Evolutionary conservation across 2,113 vertebrate genomes (phyloP), one percentile per base, ranked within the genome.

Genomic region (Semicossyphus pulcher): DNA sequence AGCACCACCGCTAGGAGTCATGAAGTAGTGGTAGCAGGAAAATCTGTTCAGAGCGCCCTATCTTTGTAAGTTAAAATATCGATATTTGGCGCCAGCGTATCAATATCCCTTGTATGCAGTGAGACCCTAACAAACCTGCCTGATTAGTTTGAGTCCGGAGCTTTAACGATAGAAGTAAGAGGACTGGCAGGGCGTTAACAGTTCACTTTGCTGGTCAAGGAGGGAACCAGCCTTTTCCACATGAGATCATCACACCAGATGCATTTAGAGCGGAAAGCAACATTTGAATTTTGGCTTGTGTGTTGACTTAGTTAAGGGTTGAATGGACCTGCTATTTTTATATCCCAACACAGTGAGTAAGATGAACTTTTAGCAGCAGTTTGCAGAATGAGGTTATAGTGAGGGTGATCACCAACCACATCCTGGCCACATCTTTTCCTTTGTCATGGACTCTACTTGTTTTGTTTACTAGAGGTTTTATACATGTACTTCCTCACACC

Each of bases 81-180:
- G n/a, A n/a, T n/a, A n/a, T n/a, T n/a, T n/a, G n/a, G n/a, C n/a
- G n/a, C n/a, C n/a, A n/a, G n/a, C n/a, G n/a, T 83, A 48, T 85
- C 68, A 78, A 73, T 72, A 70, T 65, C 65, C 47, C 47, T 16
- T 60, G 53, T 44, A 16, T 28, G 58, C 69, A 81, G 45, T 25
- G 37, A 70, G 51, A 53, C 28, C 53, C 48, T 42, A 77, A 59
- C 51, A 80, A 20, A 34, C 53, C 48, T 66, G 25, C 68, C 60
- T 45, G 54, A 72, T 80, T 65, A 69, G 49, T 54, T 41, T 77
- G 41, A 70, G 48, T 74, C 62, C 25, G 31, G 56, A 76, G 64
- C 36, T 54, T 66, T 26, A 3, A 7, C 65, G 69, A 51, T n/a
- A 25, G 44, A 69, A 57, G 73, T 81, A 72, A 68, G 48, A 76